Conservation (phyloP, 2,113 vertebrate species). For the Leiothrix lutea region DNA sequence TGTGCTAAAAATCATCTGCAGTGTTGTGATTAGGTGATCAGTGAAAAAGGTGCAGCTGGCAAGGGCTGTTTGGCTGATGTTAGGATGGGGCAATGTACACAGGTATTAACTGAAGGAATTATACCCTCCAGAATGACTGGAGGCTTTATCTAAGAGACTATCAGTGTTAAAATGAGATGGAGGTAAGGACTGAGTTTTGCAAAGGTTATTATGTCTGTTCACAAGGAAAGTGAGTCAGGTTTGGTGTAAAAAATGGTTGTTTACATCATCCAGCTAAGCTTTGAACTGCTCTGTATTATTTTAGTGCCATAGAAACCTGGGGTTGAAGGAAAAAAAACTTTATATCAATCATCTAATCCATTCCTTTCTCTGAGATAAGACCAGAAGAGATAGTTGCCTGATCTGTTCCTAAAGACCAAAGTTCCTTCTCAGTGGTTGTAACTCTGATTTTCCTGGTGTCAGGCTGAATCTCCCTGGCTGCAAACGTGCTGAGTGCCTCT, state of each 20-base stretch:
- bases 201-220: not conserved
- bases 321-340: not conserved
- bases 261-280: fast-evolving
- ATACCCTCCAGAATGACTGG: fast-evolving
- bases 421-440: not conserved
- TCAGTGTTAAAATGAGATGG: not conserved
- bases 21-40: no score
- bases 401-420: not conserved
- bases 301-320: not conserved
- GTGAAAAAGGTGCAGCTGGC: not conserved
- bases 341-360: not conserved
- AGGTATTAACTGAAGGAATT: not conserved
- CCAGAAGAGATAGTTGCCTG: not conserved
- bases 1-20: not conserved
- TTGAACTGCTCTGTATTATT: not conserved
- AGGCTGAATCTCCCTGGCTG: not conserved
- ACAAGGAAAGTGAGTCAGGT: not conserved
- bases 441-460: not conserved
- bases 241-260: not conserved
- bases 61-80: not conserved
- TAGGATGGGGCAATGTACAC: no score
- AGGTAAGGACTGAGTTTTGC: not conserved
- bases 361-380: not conserved
- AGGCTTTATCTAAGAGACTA: not conserved
- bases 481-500: not conserved